Conservation (phyloP, 2,113 vertebrate species). For the Hyperopisus bebe region DNA sequence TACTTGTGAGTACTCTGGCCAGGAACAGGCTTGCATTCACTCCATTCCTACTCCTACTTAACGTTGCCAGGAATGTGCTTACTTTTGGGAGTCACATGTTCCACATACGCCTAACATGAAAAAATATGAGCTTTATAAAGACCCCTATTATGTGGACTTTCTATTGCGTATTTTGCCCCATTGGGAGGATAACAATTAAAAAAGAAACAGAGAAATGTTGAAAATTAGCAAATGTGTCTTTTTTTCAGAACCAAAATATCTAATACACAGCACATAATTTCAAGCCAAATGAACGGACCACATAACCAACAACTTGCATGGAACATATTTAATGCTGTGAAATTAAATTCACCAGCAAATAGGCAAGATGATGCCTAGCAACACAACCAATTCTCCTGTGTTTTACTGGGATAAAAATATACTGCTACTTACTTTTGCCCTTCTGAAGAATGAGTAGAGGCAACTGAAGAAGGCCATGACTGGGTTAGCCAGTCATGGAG, state of each 20-base stretch:
- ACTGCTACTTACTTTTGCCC: constrained; percentile 30
- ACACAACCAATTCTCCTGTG: neutral
- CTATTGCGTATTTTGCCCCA: neutral
- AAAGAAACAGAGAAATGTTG: neutral
- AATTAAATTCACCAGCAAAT: neutral
- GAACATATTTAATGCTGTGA: neutral
- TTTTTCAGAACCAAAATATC: neutral
- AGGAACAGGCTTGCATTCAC: constrained; percentile 30
- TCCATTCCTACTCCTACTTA: constrained; percentile 36
- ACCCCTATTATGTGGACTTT: neutral
- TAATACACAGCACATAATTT: neutral
- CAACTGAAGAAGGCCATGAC: constrained; percentile 33
- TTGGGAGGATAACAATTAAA: neutral
- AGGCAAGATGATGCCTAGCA: neutral
- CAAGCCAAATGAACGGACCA: neutral
- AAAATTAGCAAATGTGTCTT: neutral
- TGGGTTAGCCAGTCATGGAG: constrained; percentile 11
- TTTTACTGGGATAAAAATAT: neutral
- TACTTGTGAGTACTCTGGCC: constrained; percentile 8
- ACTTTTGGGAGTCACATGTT: constrained; percentile 31
- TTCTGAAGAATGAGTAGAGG: constrained; percentile 28
- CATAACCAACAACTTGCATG: neutral
- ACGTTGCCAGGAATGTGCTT: constrained; percentile 32
- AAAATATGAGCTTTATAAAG: constrained; percentile 1
- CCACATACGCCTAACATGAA: constrained; percentile 17